These are phyloP conservation scores for Panorpa germanica DNA, from an alignment of 2,888 invertebrate species.

Conservation along the genomic window DNA sequence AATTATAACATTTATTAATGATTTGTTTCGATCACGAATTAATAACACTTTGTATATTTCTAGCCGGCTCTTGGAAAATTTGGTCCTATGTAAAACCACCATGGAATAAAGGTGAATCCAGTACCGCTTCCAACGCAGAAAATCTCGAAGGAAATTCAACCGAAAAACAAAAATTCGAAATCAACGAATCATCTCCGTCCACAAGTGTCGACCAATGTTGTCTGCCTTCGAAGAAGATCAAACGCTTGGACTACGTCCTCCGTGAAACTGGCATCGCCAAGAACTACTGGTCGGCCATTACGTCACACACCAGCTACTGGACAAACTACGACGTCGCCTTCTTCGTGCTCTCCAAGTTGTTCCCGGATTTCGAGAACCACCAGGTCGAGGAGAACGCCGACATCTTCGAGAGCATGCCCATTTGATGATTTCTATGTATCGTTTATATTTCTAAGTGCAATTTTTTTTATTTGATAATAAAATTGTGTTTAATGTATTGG, in stretches of 20 bases:
- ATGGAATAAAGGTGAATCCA: conserved; percentile 10
- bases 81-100: conserved; percentile 13
- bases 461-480: too few relatives aligned
- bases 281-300: conserved; percentile 36
- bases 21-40: too few relatives aligned
- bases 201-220: background rate
- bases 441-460: too few relatives aligned
- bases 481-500: too few relatives aligned
- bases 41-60: too few relatives aligned
- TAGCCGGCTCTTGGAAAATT: conserved; percentile 12
- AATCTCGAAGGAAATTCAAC: too few relatives aligned
- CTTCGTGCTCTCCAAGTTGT: conserved; percentile 33
- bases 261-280: conserved; percentile 33
- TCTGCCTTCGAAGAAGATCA: background rate
- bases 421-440: too few relatives aligned
- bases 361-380: conserved; percentile 24
- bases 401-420: too few relatives aligned
- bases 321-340: conserved; percentile 38
- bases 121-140: too few relatives aligned
- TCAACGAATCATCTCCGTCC: conserved; percentile 4
- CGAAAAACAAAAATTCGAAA: too few relatives aligned
- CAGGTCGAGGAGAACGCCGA: too few relatives aligned
- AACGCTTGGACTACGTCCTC: conserved; percentile 35
- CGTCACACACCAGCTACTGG: conserved; percentile 46
- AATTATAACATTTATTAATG: too few relatives aligned